Conservation (phyloP, 2,888 invertebrate species). For the Hartigia nigra region DNA sequence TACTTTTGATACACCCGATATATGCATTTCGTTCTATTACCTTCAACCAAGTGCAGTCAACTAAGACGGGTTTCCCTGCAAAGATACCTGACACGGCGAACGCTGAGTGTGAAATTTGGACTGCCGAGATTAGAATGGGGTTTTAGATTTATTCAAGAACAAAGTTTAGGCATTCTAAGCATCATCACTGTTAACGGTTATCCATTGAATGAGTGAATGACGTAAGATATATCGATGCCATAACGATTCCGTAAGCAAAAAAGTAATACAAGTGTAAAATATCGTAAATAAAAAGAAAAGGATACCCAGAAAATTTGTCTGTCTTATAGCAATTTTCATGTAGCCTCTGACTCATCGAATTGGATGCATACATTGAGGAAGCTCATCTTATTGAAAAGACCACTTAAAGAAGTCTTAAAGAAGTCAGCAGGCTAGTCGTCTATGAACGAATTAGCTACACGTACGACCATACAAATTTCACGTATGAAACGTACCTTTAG, state of each 20-base stretch:
- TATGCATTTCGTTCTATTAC: background rate
- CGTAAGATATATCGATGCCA: no score
- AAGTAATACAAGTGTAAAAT: background rate
- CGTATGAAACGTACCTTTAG: background rate
- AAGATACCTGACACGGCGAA: background rate
- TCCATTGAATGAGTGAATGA: no score
- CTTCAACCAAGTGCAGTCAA: background rate
- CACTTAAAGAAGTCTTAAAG: background rate
- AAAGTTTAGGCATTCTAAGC: no score
- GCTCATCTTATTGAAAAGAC: background rate
- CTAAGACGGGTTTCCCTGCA: background rate
- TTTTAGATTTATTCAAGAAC: no score
- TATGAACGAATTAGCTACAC: background rate
- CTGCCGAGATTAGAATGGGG: no score
- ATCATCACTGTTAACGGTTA: no score
- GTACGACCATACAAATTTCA: background rate
- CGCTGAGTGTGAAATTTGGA: background rate
- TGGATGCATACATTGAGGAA: background rate
- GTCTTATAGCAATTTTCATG: background rate
- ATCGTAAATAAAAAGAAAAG: background rate
- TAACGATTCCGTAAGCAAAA: background rate
- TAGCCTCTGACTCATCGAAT: background rate
- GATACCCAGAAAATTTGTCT: background rate
- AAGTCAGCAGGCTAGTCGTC: background rate
- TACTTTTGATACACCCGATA: background rate